A percentile compares a stretch with the other conserved stretches of the same genome.
Evolutionary conservation across 92 coral and sea anemone genomes (phyloP).

Genomic region (Bergia sp.): DNA sequence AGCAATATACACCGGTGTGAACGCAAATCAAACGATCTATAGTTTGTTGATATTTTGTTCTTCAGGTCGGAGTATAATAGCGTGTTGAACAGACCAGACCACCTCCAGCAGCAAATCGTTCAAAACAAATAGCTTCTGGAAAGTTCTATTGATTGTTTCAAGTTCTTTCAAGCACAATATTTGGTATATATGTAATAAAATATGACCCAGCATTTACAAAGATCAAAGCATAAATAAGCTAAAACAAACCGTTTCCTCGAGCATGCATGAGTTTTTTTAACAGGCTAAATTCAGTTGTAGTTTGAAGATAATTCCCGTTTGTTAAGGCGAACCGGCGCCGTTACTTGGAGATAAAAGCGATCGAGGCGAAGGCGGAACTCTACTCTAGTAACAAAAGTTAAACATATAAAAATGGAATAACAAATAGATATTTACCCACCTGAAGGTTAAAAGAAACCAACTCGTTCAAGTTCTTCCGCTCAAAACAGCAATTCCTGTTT

Average conservation of each 20-base stretch:
- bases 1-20: not conserved
- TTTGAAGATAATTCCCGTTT: not conserved
- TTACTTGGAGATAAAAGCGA: not conserved
- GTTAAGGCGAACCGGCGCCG: not conserved
- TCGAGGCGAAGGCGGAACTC: slow-evolving; percentile 14
- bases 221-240: not conserved
- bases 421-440: slow-evolving; percentile 22
- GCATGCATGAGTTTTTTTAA: not conserved
- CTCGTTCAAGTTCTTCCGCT: slow-evolving; percentile 15
- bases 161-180: slow-evolving; percentile 37
- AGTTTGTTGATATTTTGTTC: slow-evolving; percentile 35
- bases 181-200: not conserved
- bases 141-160: slow-evolving; percentile 26
- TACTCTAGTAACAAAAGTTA: not conserved
- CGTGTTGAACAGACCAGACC: not conserved
- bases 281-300: not conserved
- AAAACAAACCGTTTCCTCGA: not conserved
- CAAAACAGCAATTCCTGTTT: slow-evolving; percentile 2
- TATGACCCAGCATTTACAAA: not conserved
- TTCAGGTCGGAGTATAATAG: slow-evolving; percentile 7
- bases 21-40: not conserved
- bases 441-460: slow-evolving; percentile 4
- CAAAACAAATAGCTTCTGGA: slow-evolving; percentile 46
- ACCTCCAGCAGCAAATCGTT: slow-evolving; percentile 6
- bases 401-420: slow-evolving; percentile 17